Base-by-base conservation (phyloP, 2,888 invertebrate species). In the Nomada lathburiana region DNA sequence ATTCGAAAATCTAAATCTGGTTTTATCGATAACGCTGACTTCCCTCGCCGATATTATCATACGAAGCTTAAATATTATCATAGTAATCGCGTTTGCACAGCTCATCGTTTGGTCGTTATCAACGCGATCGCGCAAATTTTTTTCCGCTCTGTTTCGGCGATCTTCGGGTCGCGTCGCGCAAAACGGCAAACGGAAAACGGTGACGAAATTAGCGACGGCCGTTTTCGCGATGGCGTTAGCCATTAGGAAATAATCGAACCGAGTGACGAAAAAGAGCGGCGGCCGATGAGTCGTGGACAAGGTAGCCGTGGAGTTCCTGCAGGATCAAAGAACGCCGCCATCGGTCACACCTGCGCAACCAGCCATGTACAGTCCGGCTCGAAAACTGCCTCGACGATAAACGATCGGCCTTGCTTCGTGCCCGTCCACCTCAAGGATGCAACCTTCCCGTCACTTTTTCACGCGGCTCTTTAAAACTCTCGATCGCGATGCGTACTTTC, bases 311-410 rank as follows among this genome's bases (percentile, higher is more conserved):
- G 82, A 88, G 90, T 91, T 91, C 89, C 89, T 91, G 83, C 89
- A 87, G 90, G 93, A 94, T 94, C 93, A 93, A 93, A 93, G 93
- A 90, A 88, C 74, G 90, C 94, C 93, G 94, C 91, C 93, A 91
- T 92, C 92, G 92, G 92, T 92, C 92, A 94, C 94, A 94, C 93
- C 93, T 94, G 93, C 93, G 91, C 92, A 90, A 90, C 92, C 88
- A 84, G 87, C 86, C 44, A 36, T 72, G 91, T 93, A 93, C 93
- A 93, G 90, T 92, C 92, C 91, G 78, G 80, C 72, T 80, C 80
- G 89, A 93, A 93, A 92, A 84, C 86, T 87, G 83, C 60, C 72
- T 10, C 64, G 64, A 42, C 50, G 72, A 60, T 62, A 36, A 26
- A 55, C 64, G 70, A 59, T 62, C 81, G 53, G n/a, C 62, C 73